Conservation (phyloP, 1,140 invertebrate species). For the Triops longicaudatus region DNA sequence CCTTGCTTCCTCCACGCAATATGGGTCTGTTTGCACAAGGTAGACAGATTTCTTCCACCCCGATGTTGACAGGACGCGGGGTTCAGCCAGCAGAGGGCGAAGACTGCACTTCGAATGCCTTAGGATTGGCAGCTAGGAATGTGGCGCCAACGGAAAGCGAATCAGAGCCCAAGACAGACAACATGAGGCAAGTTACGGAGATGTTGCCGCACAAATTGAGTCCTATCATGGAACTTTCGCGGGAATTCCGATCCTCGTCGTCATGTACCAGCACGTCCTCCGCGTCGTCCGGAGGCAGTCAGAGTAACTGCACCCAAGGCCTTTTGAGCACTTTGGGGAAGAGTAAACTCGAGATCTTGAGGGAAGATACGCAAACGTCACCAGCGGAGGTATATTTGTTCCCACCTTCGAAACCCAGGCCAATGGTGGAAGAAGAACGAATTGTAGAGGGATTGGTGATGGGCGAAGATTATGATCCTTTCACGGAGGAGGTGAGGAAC, state of each 20-base stretch:
- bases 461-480: not conserved
- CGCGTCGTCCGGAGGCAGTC: not conserved
- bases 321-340: not conserved
- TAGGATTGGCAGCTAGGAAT: not conserved
- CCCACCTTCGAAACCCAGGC: not conserved
- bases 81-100: not conserved
- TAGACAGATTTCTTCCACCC: conserved; percentile 30
- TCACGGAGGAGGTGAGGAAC: not conserved
- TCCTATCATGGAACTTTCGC: not conserved
- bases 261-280: not conserved
- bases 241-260: not conserved
- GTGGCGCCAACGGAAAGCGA: not conserved
- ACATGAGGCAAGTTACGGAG: not conserved
- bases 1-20: conserved; percentile 30
- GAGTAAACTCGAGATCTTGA: not conserved
- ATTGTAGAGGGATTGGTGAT: not conserved
- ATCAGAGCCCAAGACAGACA: not conserved
- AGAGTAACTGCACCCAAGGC: not conserved
- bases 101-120: not conserved
- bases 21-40: conserved; percentile 32
- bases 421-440: not conserved
- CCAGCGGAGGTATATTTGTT: not conserved
- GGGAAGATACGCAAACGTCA: not conserved
- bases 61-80: conserved; percentile 2
- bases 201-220: not conserved